Evolutionary conservation across 1,140 invertebrate species (phyloP), one percentile per base, ranked within the genome.

Genomic region (Drosophila sucinea): DNA sequence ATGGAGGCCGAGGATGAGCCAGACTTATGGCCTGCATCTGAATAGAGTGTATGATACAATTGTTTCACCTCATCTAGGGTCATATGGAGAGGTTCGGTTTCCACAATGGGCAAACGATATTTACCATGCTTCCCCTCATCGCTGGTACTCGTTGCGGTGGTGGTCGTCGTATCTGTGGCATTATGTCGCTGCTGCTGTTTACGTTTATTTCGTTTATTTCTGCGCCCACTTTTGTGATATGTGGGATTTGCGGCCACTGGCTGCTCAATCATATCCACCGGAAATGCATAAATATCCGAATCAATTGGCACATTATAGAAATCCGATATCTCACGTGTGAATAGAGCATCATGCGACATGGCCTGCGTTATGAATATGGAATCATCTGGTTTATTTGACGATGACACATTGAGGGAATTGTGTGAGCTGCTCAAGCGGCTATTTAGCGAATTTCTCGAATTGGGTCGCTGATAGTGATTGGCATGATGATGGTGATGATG

Each of bases 301-400:
- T 97, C 96, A 74, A 96, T 96, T 47, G 96, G 96, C 47, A 97
- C 96, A 92, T 96, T 97, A 87, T 97, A 97, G 93, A 97, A 95
- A 84, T 97, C 96, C 32, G 95, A 95, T 32, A 96, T 96, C 72
- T 96, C 95, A 61, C 93, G 93, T 23, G 94, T 93, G 10, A 91
- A 81, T 7, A 97, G 91, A 0, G 96, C 95, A 79, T 97, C 96
- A 76, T 97, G 96, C 0, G 96, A 97, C 93, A 97, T 96, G 17
- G 96, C 96, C 79, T 96, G 96, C 1, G 96, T 97, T 58, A 97
- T 97, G 81, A 97, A 97, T 73, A 94, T 96, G 4, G 96, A 97
- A 83, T 97, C 96, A 73, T 97, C 96, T 0, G 93, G 95, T 90
- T 95, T 95, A 60, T 94, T 94, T 4, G 94, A 93, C 7, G 94